Evolutionary conservation across 2,113 vertebrate species (phyloP), one percentile per base, ranked within the genome.

Genomic region (Hippocampus abdominalis): DNA sequence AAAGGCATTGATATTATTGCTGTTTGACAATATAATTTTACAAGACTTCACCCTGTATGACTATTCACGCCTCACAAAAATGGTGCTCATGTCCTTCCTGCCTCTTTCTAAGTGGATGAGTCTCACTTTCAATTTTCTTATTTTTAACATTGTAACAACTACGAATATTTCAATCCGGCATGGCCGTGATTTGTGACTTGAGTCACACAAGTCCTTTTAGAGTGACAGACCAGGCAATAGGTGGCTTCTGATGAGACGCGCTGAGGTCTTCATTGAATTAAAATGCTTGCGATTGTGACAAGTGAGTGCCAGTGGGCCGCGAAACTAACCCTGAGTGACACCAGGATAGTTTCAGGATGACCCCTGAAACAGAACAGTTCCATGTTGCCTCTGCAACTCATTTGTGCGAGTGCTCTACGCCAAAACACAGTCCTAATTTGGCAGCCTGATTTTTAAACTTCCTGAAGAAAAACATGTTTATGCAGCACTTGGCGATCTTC

Each of bases 261-360:
- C 32, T 63, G 64, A 8, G 57, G 10, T 71, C 51, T 71, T 29
- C 44, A 64, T 69, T n/a, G 32, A 62, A 51, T 29, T 2, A 64
- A 64, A 74, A 53, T 36, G 7, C 66, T 6, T 67, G 16, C 21
- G 62, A 15, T 63, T 3, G 11, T 48, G 23, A 71, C 51, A 68
- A 9, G 46, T 12, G 71, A 76, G 25, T 40, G 46, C 29, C 40
- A 51, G 11, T 3, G 2, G 49, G 40, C 21, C 21, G 29, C 29
- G 1, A 39, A 67, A 32, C n/a, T 42, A 64, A 25, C n/a, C 23
- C 36, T 64, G 39, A 64, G 21, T 15, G 5, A 29, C 25, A 59
- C 57, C 59, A 8, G 29, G 5, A 13, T 64, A 4, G 3, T 13
- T 64, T 64, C 21, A 64, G 39, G 21, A 46, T 44, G 13, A 18